Conservation (phyloP, 2,113 vertebrate genomes). For the Noturus placidus region DNA sequence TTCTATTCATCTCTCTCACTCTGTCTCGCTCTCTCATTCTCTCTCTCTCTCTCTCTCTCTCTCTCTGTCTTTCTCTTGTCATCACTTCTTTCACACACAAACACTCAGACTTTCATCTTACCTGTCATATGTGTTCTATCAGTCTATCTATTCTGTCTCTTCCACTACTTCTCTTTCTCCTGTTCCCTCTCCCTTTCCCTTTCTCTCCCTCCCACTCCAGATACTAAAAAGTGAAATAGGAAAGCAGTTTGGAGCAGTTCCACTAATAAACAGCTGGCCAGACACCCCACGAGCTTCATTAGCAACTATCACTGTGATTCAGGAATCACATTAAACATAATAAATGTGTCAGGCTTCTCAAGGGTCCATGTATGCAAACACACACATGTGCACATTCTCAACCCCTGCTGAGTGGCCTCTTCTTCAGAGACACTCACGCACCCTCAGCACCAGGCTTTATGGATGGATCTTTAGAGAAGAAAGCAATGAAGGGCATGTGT, state of each 20-base stretch:
- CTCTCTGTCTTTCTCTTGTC: conserved; percentile 13
- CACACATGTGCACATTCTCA: conserved; percentile 50
- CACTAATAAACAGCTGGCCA: conserved; percentile 59
- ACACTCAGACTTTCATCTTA: conserved; percentile 44
- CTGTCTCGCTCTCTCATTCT: conserved; percentile 42
- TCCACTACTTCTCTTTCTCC: conserved; percentile 27
- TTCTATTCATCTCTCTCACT: conserved; percentile 58
- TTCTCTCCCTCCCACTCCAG: background rate
- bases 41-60: conserved; percentile 47
- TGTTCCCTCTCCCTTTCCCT: background rate
- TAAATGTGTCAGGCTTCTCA: conserved; percentile 59
- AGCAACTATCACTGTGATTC: conserved; percentile 64
- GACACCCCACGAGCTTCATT: conserved; percentile 66
- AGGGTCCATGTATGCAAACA: conserved; percentile 51
- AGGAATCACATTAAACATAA: conserved; percentile 69
- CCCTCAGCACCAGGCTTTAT: background rate
- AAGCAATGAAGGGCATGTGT: conserved; percentile 3
- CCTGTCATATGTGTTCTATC: conserved; percentile 35
- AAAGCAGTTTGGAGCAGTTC: conserved; percentile 29
- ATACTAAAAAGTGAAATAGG: conserved; percentile 19
- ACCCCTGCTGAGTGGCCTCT: conserved; percentile 45
- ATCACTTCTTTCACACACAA: conserved; percentile 45
- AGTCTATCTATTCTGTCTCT: conserved; percentile 30
- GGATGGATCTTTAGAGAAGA: conserved; percentile 11
- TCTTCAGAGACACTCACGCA: conserved; percentile 38